phyloP scores from a whole-genome alignment of 2,888 invertebrate genomes.

The Suillia variegata region DNA sequence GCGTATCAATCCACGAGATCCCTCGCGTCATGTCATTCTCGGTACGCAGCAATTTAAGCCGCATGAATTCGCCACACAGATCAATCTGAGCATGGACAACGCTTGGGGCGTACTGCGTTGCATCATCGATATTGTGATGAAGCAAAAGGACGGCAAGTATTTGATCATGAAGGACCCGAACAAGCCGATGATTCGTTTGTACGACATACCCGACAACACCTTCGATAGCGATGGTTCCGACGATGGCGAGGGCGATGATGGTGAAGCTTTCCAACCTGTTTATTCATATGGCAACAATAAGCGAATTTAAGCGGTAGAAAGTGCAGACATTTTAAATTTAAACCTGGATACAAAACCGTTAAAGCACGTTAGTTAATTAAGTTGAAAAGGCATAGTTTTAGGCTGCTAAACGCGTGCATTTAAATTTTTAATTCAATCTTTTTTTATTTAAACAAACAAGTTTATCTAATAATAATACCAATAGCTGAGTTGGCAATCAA shows the following conservation, averaged over 20 bases:
- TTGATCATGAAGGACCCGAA: conserved; percentile 99
- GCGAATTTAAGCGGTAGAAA: conserved; percentile 32
- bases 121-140: conserved; percentile 96
- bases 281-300: conserved; percentile 48
- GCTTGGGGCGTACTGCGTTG: conserved; percentile 98
- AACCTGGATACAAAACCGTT: no score
- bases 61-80: conserved; percentile 97
- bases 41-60: conserved; percentile 99
- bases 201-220: conserved; percentile 97
- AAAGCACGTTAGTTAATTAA: no score
- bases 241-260: conserved; percentile 59
- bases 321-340: conserved; percentile 35
- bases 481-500: neutral
- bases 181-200: conserved; percentile 96
- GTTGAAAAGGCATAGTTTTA: conserved; percentile 57
- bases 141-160: conserved; percentile 95
- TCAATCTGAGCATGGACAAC: conserved; percentile 99
- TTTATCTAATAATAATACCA: no score
- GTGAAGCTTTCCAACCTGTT: conserved; percentile 60
- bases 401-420: conserved; percentile 44
- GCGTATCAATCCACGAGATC: conserved; percentile 89
- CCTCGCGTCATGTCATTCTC: conserved; percentile 93
- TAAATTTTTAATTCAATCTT: neutral
- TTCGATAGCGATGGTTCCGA: conserved; percentile 98
- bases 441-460: no score